Evolutionary conservation across 2,888 invertebrate genomes (phyloP).

Genomic region (Galeruca laticollis): DNA sequence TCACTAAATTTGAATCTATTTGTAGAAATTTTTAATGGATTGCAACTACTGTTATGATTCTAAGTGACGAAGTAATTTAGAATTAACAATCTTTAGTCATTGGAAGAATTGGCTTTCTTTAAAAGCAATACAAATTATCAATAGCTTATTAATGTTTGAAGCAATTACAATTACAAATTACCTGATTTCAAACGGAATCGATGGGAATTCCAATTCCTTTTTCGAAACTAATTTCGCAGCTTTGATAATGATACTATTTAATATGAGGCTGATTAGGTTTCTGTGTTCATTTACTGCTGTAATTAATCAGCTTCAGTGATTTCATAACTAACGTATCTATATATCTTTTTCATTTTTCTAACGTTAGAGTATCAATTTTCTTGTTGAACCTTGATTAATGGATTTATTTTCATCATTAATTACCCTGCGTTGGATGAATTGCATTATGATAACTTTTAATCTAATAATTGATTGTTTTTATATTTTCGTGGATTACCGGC

Average conservation of each 20-base stretch:
- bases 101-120: no score
- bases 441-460: neutral
- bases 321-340: neutral
- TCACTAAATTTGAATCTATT: neutral
- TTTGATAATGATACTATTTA: neutral
- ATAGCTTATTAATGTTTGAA: no score
- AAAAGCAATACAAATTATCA: neutral
- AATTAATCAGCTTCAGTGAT: neutral
- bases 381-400: neutral
- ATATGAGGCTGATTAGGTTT: neutral
- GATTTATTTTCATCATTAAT: conserved; percentile 14
- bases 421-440: neutral
- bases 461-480: neutral
- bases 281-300: neutral
- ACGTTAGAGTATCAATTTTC: conserved; percentile 6
- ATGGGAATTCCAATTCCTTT: neutral
- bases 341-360: neutral
- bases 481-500: neutral
- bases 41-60: no score
- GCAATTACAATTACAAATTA: neutral
- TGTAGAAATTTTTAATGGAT: no score
- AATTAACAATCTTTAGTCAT: no score
- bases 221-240: neutral
- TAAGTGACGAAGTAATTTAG: no score
- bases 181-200: neutral